These are phyloP conservation scores for Luscinia luscinia DNA, from an alignment of 2,797 vertebrate genomes.

Conservation along the genomic window DNA sequence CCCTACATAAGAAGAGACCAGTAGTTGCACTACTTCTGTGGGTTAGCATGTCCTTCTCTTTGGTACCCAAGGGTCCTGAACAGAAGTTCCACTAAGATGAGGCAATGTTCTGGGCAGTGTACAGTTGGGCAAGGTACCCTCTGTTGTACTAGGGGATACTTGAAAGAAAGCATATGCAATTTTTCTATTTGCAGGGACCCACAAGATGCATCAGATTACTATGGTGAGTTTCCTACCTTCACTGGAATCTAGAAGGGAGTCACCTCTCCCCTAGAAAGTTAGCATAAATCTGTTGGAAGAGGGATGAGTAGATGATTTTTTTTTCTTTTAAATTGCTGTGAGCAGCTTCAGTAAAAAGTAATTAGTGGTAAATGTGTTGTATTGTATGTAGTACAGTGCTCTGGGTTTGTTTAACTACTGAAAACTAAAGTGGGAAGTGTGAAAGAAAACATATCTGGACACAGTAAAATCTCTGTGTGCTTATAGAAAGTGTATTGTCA, in stretches of 20 bases:
- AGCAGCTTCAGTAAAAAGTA: neutral
- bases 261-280: neutral
- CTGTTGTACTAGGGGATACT: neutral
- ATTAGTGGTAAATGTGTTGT: neutral
- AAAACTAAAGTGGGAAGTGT: neutral
- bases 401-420: neutral
- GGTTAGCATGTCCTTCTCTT: neutral
- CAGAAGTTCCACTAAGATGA: neutral
- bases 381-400: neutral
- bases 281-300: neutral
- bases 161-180: neutral
- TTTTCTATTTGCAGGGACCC: neutral
- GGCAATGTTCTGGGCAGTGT: neutral
- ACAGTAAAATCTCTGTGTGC: neutral
- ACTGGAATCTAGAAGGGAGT: neutral
- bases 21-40: neutral
- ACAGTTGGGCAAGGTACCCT: neutral
- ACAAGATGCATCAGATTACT: neutral
- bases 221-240: neutral
- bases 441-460: neutral
- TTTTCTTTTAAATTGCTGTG: neutral
- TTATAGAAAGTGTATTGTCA: neutral
- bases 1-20: neutral
- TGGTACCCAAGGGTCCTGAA: neutral
- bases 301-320: neutral